Percentiles rank a stretch among this genome's conserved stretches.
Evolutionary conservation across 2,113 vertebrate genomes (phyloP).

Genomic region (Dasyprocta punctata): DNA sequence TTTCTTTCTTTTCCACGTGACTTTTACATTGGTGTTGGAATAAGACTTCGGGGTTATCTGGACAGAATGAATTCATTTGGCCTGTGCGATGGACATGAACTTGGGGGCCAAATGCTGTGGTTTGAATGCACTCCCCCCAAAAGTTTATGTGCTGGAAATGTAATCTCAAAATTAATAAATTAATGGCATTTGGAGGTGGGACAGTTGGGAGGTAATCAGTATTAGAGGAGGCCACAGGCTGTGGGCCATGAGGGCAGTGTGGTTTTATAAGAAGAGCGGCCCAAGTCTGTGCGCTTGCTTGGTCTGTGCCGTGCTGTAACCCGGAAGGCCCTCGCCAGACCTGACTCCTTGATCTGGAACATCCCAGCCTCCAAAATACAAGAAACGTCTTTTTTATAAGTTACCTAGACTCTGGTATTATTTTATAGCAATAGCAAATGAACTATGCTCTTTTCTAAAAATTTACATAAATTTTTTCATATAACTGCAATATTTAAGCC

Average conservation of each 20-base stretch:
- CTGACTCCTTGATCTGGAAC: not conserved
- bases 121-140: not conserved
- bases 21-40: not conserved
- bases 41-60: not conserved
- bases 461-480: conserved; percentile 31
- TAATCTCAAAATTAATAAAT: not conserved
- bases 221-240: not conserved
- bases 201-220: not conserved
- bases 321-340: not conserved
- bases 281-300: not conserved
- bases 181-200: not conserved
- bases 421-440: not conserved
- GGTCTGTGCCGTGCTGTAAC: not conserved
- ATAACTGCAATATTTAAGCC: not conserved
- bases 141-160: not conserved
- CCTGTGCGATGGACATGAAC: not conserved
- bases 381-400: not conserved
- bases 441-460: not conserved
- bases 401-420: not conserved
- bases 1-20: not conserved
- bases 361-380: not conserved
- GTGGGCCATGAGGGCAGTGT: not conserved
- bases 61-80: not conserved
- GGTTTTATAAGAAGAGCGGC: not conserved
- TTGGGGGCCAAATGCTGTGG: not conserved